Evolutionary conservation across 2,888 invertebrate genomes (phyloP).

Genomic region (Iselma pallidipennis): DNA sequence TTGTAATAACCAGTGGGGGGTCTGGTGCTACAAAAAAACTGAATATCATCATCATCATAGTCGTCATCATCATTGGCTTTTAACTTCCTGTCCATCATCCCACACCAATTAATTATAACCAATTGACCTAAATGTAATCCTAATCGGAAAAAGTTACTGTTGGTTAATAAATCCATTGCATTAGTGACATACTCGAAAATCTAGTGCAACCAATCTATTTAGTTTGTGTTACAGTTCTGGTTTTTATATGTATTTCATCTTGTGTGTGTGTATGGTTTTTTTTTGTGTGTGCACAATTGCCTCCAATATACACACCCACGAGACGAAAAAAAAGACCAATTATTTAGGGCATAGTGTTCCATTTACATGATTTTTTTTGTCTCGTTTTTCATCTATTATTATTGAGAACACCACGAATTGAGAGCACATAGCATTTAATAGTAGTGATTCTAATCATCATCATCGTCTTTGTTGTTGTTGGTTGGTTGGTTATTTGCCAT

Average conservation of each 20-base stretch:
- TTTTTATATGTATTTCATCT: conserved; percentile 1
- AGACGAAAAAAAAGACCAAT: neutral
- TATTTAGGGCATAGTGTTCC: conserved; percentile 9
- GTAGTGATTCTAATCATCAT: neutral
- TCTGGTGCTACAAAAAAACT: too few species aligned
- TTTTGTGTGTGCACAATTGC: too few species aligned
- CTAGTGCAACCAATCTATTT: conserved; percentile 12
- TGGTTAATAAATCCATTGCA: conserved; percentile 17
- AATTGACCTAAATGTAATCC: conserved; percentile 19
- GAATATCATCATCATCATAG: neutral
- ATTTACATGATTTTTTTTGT: neutral
- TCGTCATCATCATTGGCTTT: neutral
- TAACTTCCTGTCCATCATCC: conserved; percentile 10
- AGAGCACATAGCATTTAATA: neutral
- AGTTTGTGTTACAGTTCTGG: neutral
- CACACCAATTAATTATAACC: conserved; percentile 18
- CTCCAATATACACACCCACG: neutral
- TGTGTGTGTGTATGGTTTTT: too few species aligned
- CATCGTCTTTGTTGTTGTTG: too few species aligned
- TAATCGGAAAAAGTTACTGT: conserved; percentile 14
- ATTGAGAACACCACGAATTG: conserved; percentile 9
- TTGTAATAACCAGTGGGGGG: too few species aligned
- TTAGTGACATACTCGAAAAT: conserved; percentile 18
- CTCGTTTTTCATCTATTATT: neutral
- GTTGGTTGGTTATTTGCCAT: neutral